Conservation (phyloP, 1,140 invertebrate species). For the Cydia amplana region DNA sequence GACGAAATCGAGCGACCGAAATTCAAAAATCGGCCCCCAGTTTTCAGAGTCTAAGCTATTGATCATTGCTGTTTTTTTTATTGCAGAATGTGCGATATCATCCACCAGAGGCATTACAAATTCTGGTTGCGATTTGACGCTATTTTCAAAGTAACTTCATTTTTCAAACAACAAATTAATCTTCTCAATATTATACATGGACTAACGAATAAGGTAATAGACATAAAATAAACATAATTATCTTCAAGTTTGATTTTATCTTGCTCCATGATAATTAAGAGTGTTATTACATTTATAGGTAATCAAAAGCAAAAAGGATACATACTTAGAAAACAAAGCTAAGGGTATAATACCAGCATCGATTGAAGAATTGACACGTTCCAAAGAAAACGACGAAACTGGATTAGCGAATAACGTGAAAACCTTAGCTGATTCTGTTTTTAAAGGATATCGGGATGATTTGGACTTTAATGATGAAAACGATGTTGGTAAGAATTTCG, state of each 20-base stretch:
- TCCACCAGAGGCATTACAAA: conserved; percentile 84
- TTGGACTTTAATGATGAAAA: conserved; percentile 87
- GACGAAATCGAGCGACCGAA: no score
- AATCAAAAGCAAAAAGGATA: conserved; percentile 81
- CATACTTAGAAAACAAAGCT: conserved; percentile 74
- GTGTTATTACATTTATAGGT: conserved; percentile 65
- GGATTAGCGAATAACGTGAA: conserved; percentile 54
- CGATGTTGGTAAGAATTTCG: conserved; percentile 80
- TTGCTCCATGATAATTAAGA: conserved; percentile 1
- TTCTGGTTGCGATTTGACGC: conserved; percentile 80
- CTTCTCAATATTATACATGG: conserved; percentile 83
- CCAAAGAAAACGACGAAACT: conserved; percentile 43
- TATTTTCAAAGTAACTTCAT: conserved; percentile 81
- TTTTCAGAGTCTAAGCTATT: background rate
- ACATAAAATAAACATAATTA: background rate
- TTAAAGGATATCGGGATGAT: conserved; percentile 83
- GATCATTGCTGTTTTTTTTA: background rate
- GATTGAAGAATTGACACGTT: conserved; percentile 50
- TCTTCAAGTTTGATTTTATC: background rate
- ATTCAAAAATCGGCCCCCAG: no score
- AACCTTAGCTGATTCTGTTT: conserved; percentile 66
- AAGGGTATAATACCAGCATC: conserved; percentile 72
- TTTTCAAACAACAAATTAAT: conserved; percentile 81
- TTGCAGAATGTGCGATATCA: conserved; percentile 85
- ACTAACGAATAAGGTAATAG: conserved; percentile 80